Percentiles rank a stretch among this genome's conserved stretches.
phyloP scores from a whole-genome alignment of 2,888 invertebrate genomes.

The Sphinx pinastri region DNA sequence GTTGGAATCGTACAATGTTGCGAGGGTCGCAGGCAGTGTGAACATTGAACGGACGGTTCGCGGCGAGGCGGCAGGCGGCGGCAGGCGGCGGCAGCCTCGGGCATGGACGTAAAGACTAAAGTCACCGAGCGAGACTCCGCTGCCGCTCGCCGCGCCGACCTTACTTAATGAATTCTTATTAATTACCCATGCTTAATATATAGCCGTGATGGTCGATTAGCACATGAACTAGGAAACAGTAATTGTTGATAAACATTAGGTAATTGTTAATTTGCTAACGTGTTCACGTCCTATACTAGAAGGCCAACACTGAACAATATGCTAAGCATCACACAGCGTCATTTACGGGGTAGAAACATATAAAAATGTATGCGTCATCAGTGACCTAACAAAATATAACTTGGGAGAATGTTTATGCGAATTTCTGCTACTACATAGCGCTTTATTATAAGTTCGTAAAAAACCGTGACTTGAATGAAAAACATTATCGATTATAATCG shows the following conservation, averaged over 20 bases:
- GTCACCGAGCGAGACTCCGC: slow-evolving; percentile 17
- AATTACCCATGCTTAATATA: slow-evolving; percentile 7
- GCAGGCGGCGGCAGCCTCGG: slow-evolving; percentile 9
- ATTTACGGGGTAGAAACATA: background rate
- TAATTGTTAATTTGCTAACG: background rate
- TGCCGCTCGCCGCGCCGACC: slow-evolving; percentile 2
- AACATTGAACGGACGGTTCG: slow-evolving; percentile 13
- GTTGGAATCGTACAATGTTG: slow-evolving; percentile 4
- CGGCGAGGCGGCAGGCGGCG: slow-evolving; percentile 6
- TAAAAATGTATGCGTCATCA: background rate
- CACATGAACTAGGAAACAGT: background rate
- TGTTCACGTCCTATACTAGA: background rate
- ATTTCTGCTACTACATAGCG: background rate
- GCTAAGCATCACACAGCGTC: background rate
- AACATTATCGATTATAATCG: background rate
- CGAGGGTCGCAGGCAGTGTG: slow-evolving; percentile 14
- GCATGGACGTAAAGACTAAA: slow-evolving; percentile 18
- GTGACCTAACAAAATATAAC: background rate
- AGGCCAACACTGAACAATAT: background rate
- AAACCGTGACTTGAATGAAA: background rate
- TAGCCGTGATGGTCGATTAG: background rate
- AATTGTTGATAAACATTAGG: background rate
- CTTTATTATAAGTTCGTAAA: background rate
- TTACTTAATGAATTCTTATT: slow-evolving; percentile 17
- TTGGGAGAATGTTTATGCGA: background rate